Percentiles rank a stretch among this genome's conserved stretches.
Conservation (phyloP, 2,113 vertebrate species). For the Myanophis thanlyinensis region DNA sequence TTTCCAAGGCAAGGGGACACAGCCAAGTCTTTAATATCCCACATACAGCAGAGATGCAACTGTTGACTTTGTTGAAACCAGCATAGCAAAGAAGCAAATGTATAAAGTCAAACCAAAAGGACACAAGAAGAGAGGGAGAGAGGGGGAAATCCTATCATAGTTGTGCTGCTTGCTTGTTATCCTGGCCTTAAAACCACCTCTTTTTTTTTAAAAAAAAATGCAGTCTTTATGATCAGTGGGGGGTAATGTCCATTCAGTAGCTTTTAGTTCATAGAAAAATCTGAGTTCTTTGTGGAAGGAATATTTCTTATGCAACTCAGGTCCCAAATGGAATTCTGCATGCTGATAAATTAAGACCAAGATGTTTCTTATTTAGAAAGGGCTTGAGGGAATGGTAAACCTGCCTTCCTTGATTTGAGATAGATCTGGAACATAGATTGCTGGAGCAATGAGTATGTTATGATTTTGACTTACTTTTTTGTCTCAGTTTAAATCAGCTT, state of each 20-base stretch:
- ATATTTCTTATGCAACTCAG: neutral
- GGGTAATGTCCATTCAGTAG: neutral
- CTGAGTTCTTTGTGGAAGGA: neutral
- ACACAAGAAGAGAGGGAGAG: neutral
- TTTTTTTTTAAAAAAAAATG: neutral
- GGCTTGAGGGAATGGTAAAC: neutral
- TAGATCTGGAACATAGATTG: neutral
- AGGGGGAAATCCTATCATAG: neutral
- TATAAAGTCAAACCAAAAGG: neutral
- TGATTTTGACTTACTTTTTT: neutral
- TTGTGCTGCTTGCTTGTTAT: neutral
- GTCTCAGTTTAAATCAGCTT: neutral
- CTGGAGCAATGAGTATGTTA: neutral
- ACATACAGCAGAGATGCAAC: neutral
- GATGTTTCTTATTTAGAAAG: neutral
- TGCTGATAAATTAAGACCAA: neutral
- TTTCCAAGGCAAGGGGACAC: neutral
- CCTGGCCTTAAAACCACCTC: neutral
- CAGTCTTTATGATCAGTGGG: neutral
- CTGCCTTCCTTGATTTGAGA: neutral
- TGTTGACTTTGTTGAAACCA: neutral
- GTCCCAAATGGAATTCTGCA: neutral
- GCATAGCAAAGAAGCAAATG: neutral
- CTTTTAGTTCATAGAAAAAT: neutral
- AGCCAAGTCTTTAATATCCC: neutral